Conservation (phyloP, 2,797 vertebrate species). For the Mycteria americana region DNA sequence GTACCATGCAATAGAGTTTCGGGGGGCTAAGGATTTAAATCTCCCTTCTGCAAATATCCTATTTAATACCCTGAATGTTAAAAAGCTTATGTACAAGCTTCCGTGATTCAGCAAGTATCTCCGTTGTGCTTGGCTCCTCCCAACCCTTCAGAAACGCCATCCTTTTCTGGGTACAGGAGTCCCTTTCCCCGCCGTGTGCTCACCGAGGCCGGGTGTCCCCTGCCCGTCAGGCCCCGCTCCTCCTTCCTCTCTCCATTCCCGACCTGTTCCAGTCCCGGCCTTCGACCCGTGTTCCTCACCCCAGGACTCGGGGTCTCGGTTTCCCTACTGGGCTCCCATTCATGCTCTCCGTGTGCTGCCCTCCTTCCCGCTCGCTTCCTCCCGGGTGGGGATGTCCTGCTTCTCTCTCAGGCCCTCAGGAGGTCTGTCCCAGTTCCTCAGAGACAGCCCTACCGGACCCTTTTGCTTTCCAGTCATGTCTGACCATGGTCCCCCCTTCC, state of each 20-base stretch:
- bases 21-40: neutral
- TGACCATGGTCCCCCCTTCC: neutral
- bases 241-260: neutral
- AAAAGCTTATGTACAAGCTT: neutral
- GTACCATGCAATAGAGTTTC: neutral
- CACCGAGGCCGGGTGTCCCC: neutral
- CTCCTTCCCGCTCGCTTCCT: neutral
- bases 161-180: neutral
- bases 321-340: neutral
- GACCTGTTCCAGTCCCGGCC: neutral
- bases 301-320: neutral
- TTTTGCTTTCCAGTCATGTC: neutral
- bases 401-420: neutral
- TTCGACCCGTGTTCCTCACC: neutral
- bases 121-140: neutral
- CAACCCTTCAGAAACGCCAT: neutral
- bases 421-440: neutral
- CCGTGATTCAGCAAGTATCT: neutral
- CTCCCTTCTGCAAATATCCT: neutral
- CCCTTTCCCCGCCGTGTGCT: neutral
- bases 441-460: neutral
- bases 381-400: neutral
- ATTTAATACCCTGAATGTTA: neutral
- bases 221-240: neutral
- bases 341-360: rapidly evolving